Evolutionary conservation across 2,797 vertebrate species (phyloP).

Genomic region (Galagoides demidoff): DNA sequence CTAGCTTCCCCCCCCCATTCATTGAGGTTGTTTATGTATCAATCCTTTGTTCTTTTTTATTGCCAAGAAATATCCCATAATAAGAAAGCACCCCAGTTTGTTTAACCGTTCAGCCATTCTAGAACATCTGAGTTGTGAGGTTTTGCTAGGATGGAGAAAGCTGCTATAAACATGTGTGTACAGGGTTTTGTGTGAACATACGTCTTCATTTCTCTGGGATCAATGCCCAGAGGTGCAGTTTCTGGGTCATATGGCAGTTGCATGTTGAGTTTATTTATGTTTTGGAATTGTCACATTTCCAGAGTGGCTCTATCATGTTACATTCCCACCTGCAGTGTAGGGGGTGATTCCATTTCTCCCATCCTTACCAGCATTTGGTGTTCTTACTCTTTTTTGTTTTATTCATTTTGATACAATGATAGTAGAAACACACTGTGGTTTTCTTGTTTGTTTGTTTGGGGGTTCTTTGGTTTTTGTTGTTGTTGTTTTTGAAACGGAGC

Average conservation of each 20-base stretch:
- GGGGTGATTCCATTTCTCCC: neutral
- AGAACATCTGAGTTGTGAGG: neutral
- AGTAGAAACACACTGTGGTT: neutral
- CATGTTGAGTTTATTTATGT: neutral
- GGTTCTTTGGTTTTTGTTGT: no score
- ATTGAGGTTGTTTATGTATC: neutral
- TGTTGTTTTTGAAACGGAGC: no score
- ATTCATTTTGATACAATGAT: neutral
- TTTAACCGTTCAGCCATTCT: neutral
- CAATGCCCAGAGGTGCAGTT: neutral
- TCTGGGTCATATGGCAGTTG: neutral
- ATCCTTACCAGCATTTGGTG: neutral
- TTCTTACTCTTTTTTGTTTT: neutral
- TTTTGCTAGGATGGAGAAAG: neutral
- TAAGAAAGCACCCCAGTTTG: neutral
- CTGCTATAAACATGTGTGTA: neutral
- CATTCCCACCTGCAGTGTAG: neutral
- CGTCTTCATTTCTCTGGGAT: neutral
- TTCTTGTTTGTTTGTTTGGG: neutral
- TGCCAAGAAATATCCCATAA: neutral
- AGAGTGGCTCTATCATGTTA: neutral
- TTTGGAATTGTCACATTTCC: slow-evolving; percentile 9
- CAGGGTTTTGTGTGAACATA: neutral
- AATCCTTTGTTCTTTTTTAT: neutral
- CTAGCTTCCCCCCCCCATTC: neutral